Evolutionary conservation across 2,888 invertebrate species (phyloP).

Genomic region (Dugesia japonica): DNA sequence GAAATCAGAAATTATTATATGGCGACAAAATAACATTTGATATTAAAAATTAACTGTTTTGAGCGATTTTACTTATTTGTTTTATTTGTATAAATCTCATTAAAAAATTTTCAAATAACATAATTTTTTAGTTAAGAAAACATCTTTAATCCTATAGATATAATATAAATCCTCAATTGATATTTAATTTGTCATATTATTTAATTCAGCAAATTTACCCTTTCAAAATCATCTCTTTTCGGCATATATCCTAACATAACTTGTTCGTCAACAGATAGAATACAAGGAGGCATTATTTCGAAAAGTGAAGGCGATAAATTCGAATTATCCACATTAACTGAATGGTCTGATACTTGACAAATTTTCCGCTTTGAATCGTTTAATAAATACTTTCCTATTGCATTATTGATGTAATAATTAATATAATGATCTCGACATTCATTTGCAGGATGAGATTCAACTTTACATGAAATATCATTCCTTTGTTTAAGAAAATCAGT

Average conservation of each 20-base stretch:
- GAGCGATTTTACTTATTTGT: too few relatives aligned
- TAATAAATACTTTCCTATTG: background rate
- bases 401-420: conserved; percentile 25
- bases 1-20: too few relatives aligned
- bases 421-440: conserved; percentile 28
- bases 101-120: too few relatives aligned
- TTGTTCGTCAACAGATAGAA: conserved; percentile 68
- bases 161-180: too few relatives aligned
- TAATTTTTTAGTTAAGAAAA: too few relatives aligned
- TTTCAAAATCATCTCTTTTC: conserved; percentile 82
- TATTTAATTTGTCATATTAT: too few relatives aligned
- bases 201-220: too few relatives aligned
- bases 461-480: conserved; percentile 25
- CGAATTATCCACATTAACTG: background rate
- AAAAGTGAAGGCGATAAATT: conserved; percentile 31
- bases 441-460: conserved; percentile 27
- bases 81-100: too few relatives aligned
- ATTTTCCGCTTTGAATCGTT: background rate
- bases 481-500: background rate
- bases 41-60: too few relatives aligned
- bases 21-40: too few relatives aligned
- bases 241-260: conserved; percentile 79
- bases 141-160: too few relatives aligned
- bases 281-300: conserved; percentile 56
- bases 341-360: conserved; percentile 21